Evolutionary conservation across 2,113 vertebrate species (phyloP).

Genomic region (Nematolebias whitei): DNA sequence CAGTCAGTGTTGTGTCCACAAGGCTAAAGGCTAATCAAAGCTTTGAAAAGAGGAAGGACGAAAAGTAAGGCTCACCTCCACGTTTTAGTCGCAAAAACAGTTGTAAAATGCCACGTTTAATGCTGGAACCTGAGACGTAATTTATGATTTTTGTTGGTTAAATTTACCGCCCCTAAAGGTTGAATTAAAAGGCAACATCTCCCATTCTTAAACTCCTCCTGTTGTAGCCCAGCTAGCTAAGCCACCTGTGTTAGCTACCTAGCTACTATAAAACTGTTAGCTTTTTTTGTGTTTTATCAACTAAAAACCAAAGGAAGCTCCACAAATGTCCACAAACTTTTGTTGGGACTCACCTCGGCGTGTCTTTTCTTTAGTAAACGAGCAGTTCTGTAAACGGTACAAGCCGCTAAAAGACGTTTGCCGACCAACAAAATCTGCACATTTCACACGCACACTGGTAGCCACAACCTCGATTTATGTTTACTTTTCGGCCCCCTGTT

Average conservation of each 20-base stretch:
- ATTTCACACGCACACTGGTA: not conserved
- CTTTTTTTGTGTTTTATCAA: not conserved
- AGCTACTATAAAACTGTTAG: conserved; percentile 32
- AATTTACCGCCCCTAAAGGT: too few relatives aligned
- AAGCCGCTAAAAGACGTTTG: not conserved
- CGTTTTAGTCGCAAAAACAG: not conserved
- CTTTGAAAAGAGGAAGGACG: not conserved
- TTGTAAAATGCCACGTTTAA: not conserved
- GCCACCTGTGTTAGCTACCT: conserved; percentile 35
- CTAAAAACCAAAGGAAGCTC: conserved; percentile 4
- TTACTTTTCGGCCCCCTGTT: conserved; percentile 62
- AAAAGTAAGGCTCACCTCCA: not conserved
- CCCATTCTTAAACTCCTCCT: not conserved
- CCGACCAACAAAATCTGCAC: not conserved
- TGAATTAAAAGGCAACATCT: not conserved
- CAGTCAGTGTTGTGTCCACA: not conserved
- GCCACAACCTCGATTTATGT: conserved; percentile 39
- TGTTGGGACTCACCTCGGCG: conserved; percentile 40
- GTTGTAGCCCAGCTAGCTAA: conserved; percentile 27
- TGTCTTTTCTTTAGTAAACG: not conserved
- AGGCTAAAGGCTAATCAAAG: not conserved
- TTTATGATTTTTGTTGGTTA: too few relatives aligned
- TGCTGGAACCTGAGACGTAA: too few relatives aligned
- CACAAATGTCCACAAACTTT: conserved; percentile 25
- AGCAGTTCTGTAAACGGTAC: not conserved